A percentile compares a stretch with the other conserved stretches of the same genome.
These are phyloP conservation scores for Oegoconia quadripuncta DNA, from an alignment of 2,888 invertebrate species.

Conservation along the genomic window DNA sequence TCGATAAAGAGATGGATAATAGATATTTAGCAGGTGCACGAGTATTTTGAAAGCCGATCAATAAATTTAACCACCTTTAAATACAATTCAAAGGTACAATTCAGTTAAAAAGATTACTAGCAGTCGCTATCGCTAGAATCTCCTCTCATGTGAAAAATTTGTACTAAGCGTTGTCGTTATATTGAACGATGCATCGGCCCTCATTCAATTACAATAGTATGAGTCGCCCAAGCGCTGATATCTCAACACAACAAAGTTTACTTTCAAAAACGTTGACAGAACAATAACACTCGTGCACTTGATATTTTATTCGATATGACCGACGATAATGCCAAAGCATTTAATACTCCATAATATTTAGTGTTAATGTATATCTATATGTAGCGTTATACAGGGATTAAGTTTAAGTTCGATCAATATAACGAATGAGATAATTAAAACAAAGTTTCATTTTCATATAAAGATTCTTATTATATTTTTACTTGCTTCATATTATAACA, in stretches of 20 bases:
- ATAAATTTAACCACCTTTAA: no score
- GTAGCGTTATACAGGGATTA: constrained; percentile 38
- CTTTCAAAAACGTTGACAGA: no score
- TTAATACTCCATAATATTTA: constrained; percentile 36
- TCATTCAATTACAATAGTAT: no score
- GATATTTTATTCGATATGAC: not conserved
- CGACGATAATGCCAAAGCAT: constrained; percentile 45
- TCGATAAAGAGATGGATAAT: not conserved
- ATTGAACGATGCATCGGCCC: no score
- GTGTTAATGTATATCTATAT: constrained; percentile 21
- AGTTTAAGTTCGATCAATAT: constrained; percentile 30
- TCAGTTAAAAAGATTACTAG: no score
- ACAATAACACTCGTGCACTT: not conserved
- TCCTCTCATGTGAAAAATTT: no score
- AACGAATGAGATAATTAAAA: not conserved
- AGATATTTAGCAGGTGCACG: not conserved
- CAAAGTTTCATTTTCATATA: not conserved
- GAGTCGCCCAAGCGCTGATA: not conserved
- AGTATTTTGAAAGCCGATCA: not conserved
- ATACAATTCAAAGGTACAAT: no score
- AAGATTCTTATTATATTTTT: not conserved
- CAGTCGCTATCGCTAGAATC: no score
- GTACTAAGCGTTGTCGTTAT: no score
- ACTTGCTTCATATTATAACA: not conserved
- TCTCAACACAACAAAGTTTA: not conserved